Conservation (phyloP, 1,140 invertebrate species). For the Teleogryllus occipitalis region DNA sequence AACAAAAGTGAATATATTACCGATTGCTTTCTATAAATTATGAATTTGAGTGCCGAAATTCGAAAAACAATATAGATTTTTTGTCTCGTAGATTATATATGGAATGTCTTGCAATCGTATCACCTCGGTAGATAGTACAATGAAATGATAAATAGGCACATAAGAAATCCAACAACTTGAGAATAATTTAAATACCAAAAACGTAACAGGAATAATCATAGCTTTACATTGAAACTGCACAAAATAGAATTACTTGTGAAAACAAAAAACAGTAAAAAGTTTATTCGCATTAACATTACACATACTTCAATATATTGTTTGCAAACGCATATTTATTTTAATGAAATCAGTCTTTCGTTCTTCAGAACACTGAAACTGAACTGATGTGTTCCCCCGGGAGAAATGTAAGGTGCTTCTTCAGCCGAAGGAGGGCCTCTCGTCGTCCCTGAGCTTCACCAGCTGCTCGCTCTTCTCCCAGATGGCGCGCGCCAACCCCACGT, state of each 20-base stretch:
- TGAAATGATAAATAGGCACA: no score
- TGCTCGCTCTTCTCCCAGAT: background rate
- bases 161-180: no score
- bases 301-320: background rate
- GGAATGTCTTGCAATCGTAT: no score
- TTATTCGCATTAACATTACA: background rate
- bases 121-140: no score
- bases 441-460: background rate
- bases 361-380: no score
- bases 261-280: background rate
- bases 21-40: no score
- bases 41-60: no score
- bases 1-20: no score
- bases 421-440: background rate
- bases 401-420: no score
- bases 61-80: background rate
- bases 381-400: no score
- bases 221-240: background rate
- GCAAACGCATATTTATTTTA: no score
- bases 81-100: background rate
- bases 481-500: background rate
- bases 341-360: no score
- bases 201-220: background rate
- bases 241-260: background rate
- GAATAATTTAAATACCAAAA: background rate